A percentile compares a stretch with the other conserved stretches of the same genome.
phyloP scores from a whole-genome alignment of 2,797 vertebrate genomes.

The Siniperca undulata region DNA sequence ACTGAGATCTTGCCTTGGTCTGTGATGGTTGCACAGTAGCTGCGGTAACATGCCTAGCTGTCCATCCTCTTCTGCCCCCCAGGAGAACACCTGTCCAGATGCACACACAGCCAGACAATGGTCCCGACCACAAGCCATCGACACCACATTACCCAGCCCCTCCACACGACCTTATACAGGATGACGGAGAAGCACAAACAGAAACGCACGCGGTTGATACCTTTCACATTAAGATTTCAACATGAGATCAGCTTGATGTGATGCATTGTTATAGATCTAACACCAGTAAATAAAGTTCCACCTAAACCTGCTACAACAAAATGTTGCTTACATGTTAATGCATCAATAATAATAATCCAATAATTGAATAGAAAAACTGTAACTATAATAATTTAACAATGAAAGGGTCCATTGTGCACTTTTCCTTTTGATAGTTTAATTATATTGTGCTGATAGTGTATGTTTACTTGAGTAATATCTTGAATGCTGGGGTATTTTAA shows the following conservation, averaged over 20 bases:
- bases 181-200: neutral
- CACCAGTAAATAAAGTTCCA: neutral
- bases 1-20: constrained; percentile 75
- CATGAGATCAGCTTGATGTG: neutral
- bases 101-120: constrained; percentile 84
- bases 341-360: neutral
- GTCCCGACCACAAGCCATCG: constrained; percentile 86
- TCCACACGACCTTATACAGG: constrained; percentile 64
- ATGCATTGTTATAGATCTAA: neutral
- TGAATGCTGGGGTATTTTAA: neutral
- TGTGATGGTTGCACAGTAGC: neutral
- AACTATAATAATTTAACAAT: neutral
- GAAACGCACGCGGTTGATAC: neutral
- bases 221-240: neutral
- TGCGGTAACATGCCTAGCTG: constrained; percentile 80
- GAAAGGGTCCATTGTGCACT: neutral
- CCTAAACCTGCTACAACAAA: neutral
- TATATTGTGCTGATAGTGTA: neutral
- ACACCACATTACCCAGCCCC: constrained; percentile 54
- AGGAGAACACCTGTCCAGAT: constrained; percentile 85
- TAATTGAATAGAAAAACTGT: neutral
- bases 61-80: constrained; percentile 85
- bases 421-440: neutral
- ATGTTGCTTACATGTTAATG: neutral
- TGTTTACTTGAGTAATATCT: neutral